Evolutionary conservation across 2,113 vertebrate genomes (phyloP), one percentile per base, ranked within the genome.

Genomic region (Grammomys surdaster): DNA sequence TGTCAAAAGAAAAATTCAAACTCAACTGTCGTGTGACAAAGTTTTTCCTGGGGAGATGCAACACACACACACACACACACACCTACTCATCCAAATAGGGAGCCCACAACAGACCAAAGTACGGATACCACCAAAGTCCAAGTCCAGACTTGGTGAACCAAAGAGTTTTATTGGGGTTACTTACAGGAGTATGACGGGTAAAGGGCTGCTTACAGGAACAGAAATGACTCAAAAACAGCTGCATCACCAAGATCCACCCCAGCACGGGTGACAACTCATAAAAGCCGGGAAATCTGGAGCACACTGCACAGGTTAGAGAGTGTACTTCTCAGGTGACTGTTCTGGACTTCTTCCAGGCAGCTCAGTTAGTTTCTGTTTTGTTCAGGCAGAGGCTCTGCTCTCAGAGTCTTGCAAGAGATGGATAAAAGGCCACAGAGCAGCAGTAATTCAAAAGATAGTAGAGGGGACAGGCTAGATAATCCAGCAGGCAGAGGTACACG

Each of bases 1-100:
- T 77, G 89, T 65, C 88, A n/a, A 72, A 92, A 87, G 75, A 63
- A 89, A 89, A 92, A 75, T 24, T 85, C 40, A 36, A 95, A n/a
- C 33, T 13, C 56, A 82, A 82, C 36, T 40, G 22, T 58, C 43
- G 56, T 4, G 9, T 60, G 56, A 28, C 56, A 26, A 82, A 40
- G 28, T 13, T 7, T 60, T 60, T 60, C 56, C n/a, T 43, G n/a
- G n/a, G 36, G 36, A 40, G 54, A 26, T 13, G 22, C 11, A n/a
- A 63, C 60, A 63, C 60, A 26, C 60, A 26, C 60, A 60, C 58
- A 60, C 20, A n/a, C 56, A 81, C 54, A n/a, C 36, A 24, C 48
- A 12, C 54, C 31, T 36, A 54, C 48, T 33, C 51, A n/a, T 5
- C 36, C 33, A 24, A 33, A 56, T 20, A n/a, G 54, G 54, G 51